phyloP scores from a whole-genome alignment of 1,140 invertebrate genomes.

The Ditylenchus dipsaci region DNA sequence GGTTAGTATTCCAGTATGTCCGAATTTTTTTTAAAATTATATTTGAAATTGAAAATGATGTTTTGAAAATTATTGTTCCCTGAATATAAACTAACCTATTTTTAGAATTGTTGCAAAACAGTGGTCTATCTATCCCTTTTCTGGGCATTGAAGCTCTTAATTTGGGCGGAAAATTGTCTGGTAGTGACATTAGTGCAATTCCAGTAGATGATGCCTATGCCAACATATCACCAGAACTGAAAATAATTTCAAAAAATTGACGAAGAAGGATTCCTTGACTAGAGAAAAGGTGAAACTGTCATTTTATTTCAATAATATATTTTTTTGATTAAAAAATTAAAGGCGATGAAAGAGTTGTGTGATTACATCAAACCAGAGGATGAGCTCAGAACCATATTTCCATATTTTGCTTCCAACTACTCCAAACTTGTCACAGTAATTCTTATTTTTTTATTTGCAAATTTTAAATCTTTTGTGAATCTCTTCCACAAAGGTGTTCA shows the following conservation, averaged over 20 bases:
- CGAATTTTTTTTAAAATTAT: no score
- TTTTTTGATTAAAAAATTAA: neutral
- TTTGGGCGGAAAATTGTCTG: neutral
- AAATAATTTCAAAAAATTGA: conserved; percentile 38
- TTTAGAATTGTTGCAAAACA: conserved; percentile 18
- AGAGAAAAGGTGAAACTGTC: conserved; percentile 33
- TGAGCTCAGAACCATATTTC: conserved; percentile 10
- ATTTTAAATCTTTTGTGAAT: no score
- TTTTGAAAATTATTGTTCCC: no score
- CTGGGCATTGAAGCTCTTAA: conserved; percentile 13
- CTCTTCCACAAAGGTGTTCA: no score
- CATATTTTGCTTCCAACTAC: conserved; percentile 19
- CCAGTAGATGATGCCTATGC: neutral
- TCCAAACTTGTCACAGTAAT: conserved; percentile 8
- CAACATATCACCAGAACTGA: conserved; percentile 34
- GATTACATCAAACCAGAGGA: conserved; percentile 8
- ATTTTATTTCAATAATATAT: neutral
- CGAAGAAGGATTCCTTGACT: conserved; percentile 33
- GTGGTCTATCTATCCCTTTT: conserved; percentile 20
- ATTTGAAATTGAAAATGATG: no score
- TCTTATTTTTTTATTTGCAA: neutral
- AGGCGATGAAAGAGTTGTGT: conserved; percentile 22
- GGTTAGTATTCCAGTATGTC: no score
- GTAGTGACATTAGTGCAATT: neutral
- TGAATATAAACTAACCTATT: no score